Base-by-base conservation (phyloP, 2,113 vertebrate genomes). In the Neoarius graeffei region DNA sequence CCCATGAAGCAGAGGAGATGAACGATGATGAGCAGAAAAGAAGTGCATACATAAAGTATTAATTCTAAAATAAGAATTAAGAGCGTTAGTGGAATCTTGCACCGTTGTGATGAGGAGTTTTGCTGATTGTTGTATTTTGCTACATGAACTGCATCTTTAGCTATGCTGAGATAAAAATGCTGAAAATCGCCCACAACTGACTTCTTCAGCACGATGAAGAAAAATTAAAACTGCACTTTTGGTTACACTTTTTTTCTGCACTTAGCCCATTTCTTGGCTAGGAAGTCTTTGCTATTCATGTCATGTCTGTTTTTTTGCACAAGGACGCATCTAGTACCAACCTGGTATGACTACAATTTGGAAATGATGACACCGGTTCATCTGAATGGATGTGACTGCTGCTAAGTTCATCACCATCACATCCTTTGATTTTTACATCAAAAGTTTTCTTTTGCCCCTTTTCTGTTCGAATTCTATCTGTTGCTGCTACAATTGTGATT, bases 271-370 rank as follows among this genome's bases (percentile, higher is more conserved):
- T 88, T 84, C 48, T n/a, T 66, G 69, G 81, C 77, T 57, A 81
- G 57, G 62, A 81, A 69, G 35, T 57, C 20, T 66, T 69, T 27
- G 42, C 77, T 67, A 67, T 23, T 54, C 60, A 42, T 69, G 62
- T 79, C 5, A 54, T 64, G 25, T 25, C 23, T 54, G 15, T 83
- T 81, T 84, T 42, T 87, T 27, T 56, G 57, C 71, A 83, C 48
- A 35, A 62, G 13, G 81, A 81, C 5, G 7, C 48, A 77, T 90
- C 88, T 92, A 76, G 93, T 95, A 94, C 95, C 94, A 95, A 95
- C 92, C 93, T 54, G 83, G 84, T 91, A 92, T 87, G 90, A 88
- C 90, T 88, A 86, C 82, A 76, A 89, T 83, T 86, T 88, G 93
- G 91, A 89, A 88, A 91, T 89, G 77, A 85, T 87, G 89, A 60